Conservation (phyloP, 2,888 invertebrate species). For the Therioaphis trifolii region DNA sequence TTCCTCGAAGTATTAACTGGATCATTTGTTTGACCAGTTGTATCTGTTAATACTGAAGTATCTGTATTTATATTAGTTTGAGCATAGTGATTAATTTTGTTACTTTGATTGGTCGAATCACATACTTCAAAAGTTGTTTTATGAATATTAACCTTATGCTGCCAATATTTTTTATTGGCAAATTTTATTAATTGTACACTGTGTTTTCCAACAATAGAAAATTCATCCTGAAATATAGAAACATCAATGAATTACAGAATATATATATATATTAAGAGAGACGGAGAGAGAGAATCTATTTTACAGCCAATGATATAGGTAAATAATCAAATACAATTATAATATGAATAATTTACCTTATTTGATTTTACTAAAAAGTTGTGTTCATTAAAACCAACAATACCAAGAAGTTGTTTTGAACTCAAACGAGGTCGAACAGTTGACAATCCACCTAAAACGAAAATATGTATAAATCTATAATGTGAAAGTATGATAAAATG, state of each 20-base stretch:
- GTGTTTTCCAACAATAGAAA: not conserved
- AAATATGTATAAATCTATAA: not conserved
- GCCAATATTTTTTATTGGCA: not conserved
- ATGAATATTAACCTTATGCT: slow-evolving; percentile 14
- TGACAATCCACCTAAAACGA: slow-evolving; percentile 4
- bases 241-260: not conserved
- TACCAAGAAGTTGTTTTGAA: not conserved
- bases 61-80: slow-evolving; percentile 17
- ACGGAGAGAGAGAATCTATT: too few species aligned
- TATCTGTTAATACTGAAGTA: too few species aligned
- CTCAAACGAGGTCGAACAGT: not conserved
- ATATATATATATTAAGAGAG: too few species aligned
- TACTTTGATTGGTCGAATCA: not conserved
- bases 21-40: not conserved
- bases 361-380: slow-evolving; percentile 12
- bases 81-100: not conserved
- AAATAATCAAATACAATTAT: too few species aligned
- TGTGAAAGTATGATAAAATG: too few species aligned
- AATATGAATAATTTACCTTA: not conserved
- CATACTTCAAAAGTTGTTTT: not conserved
- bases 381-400: slow-evolving; percentile 19
- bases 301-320: too few species aligned
- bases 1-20: not conserved
- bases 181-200: not conserved
- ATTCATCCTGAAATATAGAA: not conserved